A percentile compares a stretch with the other conserved stretches of the same genome.
Conservation (phyloP, 2,888 invertebrate genomes). For the Zelleria hepariella region DNA sequence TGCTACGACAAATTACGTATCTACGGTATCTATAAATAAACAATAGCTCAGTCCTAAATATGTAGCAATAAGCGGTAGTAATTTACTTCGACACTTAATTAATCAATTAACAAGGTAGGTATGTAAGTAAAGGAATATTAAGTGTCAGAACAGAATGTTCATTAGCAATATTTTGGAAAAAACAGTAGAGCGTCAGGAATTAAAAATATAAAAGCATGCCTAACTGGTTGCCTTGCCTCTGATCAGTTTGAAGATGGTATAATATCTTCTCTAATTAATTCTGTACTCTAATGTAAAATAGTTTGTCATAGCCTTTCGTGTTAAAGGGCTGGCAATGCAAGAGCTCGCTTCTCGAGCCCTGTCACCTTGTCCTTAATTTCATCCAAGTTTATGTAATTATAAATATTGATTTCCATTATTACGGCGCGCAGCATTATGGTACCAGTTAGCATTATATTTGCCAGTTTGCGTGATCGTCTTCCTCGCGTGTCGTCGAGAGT, state of each 20-base stretch:
- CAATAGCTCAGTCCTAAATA: not conserved
- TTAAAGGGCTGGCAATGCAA: not conserved
- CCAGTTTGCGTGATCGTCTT: not conserved
- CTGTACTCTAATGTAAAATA: not conserved
- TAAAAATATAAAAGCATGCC: too few relatives aligned
- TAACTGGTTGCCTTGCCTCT: too few relatives aligned
- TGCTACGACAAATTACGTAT: not conserved
- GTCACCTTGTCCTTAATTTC: constrained; percentile 50
- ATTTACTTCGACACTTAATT: not conserved
- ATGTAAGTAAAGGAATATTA: not conserved
- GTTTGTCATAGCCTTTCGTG: not conserved
- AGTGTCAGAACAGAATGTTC: too few relatives aligned
- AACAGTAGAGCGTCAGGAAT: too few relatives aligned
- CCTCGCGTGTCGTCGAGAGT: not conserved
- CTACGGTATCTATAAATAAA: not conserved
- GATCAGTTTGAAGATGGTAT: too few relatives aligned
- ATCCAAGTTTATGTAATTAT: constrained; percentile 27
- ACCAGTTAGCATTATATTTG: not conserved
- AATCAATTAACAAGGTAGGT: not conserved
- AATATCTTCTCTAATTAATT: too few relatives aligned
- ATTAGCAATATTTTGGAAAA: too few relatives aligned
- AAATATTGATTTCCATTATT: constrained; percentile 17
- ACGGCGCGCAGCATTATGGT: not conserved
- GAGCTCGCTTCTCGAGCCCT: constrained; percentile 7
- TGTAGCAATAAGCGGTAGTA: not conserved